A percentile compares a stretch with the other conserved stretches of the same genome.
These are phyloP conservation scores for Synchiropus splendidus DNA, from an alignment of 2,113 vertebrate species.

Conservation along the genomic window DNA sequence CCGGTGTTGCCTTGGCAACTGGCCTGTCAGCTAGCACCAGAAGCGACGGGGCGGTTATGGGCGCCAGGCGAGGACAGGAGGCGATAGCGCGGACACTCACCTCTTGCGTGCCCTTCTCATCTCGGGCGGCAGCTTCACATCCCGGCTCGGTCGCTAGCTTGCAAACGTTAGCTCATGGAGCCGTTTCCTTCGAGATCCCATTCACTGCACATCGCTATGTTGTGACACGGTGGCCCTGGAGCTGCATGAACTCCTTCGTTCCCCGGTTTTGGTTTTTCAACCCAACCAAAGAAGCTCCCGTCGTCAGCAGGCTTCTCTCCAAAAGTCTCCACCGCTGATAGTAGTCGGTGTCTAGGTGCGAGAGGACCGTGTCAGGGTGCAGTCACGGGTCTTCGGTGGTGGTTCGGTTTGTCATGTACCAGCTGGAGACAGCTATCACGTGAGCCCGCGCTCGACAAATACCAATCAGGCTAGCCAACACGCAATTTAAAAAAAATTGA, in stretches of 20 bases:
- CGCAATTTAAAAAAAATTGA: no score
- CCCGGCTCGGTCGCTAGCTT: conserved; percentile 9
- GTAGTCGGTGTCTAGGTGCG: neutral
- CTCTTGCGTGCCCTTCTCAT: conserved; percentile 10
- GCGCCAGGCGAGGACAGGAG: neutral
- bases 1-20: conserved; percentile 4
- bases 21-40: conserved; percentile 19
- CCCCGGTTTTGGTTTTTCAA: neutral
- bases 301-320: conserved; percentile 6
- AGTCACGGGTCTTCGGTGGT: neutral
- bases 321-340: no score
- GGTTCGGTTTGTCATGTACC: neutral
- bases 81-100: conserved; percentile 21
- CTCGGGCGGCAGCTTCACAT: neutral
- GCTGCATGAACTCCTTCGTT: conserved; percentile 6
- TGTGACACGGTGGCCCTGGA: conserved; percentile 3
- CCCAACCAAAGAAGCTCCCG: neutral
- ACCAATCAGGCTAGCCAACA: no score
- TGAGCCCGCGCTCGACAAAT: no score
- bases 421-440: no score
- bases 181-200: conserved; percentile 12
- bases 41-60: neutral
- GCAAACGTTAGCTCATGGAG: conserved; percentile 14
- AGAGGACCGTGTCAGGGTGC: conserved; percentile 1
- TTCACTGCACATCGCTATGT: conserved; percentile 19